Evolutionary conservation across 2,888 invertebrate genomes (phyloP), one percentile per base, ranked within the genome.

Genomic region (Metopia argyrocephala): DNA sequence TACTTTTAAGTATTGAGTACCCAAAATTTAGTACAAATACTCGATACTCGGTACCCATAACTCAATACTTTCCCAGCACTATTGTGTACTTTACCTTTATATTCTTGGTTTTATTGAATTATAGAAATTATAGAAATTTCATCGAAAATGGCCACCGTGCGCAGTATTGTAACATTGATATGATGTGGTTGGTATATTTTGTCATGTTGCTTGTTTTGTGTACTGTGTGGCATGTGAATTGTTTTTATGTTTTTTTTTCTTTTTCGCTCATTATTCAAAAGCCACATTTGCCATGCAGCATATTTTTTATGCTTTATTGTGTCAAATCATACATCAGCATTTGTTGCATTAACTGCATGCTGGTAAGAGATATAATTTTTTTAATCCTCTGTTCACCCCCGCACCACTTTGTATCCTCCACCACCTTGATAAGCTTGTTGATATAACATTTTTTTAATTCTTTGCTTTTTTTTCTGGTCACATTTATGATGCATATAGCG

Each of bases 241-340:
- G 68, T 76, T 71, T 76, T 71, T n/a, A n/a, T n/a, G n/a, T n/a
- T n/a, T n/a, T n/a, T n/a, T n/a, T n/a, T n/a, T n/a, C n/a, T n/a
- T n/a, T n/a, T n/a, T n/a, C n/a, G 76, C 81, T 83, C 83, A 83
- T 83, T 83, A 83, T 83, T 83, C 83, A 83, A 78, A 78, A 83
- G 83, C 80, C 83, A 79, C 82, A 78, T 80, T 83, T 81, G 83
- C 81, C 70, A 73, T 80, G 78, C 80, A 75, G 73, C 80, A 80
- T 78, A 83, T 83, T 80, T 83, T 80, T 87, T 87, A 87, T 88
- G 86, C 86, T 88, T 88, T 87, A 87, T 85, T 87, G 87, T 87
- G 87, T 86, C 86, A 87, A 87, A 87, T 88, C 86, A 85, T 86
- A 86, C 86, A 83, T 87, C 87, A 87, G 87, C 87, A 87, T 87